Base-by-base conservation (phyloP, 2,888 invertebrate species). In the Monochamus alternatus region DNA sequence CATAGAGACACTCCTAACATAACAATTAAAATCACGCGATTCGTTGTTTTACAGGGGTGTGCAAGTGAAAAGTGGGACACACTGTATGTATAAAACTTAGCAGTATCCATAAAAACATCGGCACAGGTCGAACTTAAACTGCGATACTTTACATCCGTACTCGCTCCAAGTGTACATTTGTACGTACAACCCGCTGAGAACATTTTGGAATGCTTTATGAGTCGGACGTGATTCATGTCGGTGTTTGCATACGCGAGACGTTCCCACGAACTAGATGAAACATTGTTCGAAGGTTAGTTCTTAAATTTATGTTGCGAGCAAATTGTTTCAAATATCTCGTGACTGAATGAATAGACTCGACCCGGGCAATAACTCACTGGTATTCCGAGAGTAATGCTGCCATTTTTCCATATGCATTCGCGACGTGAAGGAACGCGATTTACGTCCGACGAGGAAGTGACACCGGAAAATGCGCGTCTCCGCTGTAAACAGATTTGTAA, bases 181-280 rank as follows among this genome's bases (percentile, higher is more conserved):
- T 68, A 60, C 60, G n/a, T 60, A 60, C 51, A 51, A 52, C 71
- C 62, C 71, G 71, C 71, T 71, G 71, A 63, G 71, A 71, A 52
- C 71, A 31, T 52, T 63, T 63, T 77, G 78, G 80, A 81, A 83
- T 83, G 84, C 80, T 84, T 84, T 83, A 84, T 84, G 83, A 80
- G 73, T 81, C 82, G 84, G 79, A 75, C 79, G 81, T 84, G 84
- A 84, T 84, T 84, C 82, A 84, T 79, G 75, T 78, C 76, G 70
- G 73, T 82, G 83, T 84, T 83, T 83, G 83, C 82, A 83, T 84
- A 84, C 82, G 81, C 76, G 79, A 73, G 79, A 78, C 76, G 79
- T 79, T 73, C 81, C 78, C 76, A 79, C 77, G 82, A 82, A 79
- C 81, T 73, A 78, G 77, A 78, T 80, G 80, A 83, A 84, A 81